Conservation (phyloP, 2,888 invertebrate genomes). For the Hydrotaea diabolus region DNA sequence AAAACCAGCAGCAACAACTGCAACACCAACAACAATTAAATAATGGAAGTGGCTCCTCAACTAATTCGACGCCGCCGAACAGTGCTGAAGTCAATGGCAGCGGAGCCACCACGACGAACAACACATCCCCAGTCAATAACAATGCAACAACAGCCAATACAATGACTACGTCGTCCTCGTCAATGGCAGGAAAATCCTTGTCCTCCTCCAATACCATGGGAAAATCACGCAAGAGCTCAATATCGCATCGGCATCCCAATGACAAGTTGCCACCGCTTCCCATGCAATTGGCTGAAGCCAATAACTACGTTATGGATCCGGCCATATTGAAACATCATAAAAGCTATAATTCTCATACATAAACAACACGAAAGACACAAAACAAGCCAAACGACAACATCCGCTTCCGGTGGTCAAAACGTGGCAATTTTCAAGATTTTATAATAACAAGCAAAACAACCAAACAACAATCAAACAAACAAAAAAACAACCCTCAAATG, state of each 20-base stretch:
- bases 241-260: slow-evolving; percentile 88
- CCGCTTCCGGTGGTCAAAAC: slow-evolving; percentile 13
- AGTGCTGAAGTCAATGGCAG: slow-evolving; percentile 41
- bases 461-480: slow-evolving; percentile 10
- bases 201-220: slow-evolving; percentile 40
- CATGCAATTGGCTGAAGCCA: slow-evolving; percentile 84
- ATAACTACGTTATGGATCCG: slow-evolving; percentile 85
- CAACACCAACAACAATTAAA: slow-evolving; percentile 1
- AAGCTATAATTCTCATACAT: slow-evolving; percentile 78
- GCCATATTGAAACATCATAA: slow-evolving; percentile 78
- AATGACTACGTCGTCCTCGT: slow-evolving; percentile 68
- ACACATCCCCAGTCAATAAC: slow-evolving; percentile 16
- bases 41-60: slow-evolving; percentile 36
- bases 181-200: slow-evolving; percentile 51
- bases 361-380: slow-evolving; percentile 42
- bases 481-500: slow-evolving; percentile 50
- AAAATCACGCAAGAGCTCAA: slow-evolving; percentile 82
- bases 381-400: slow-evolving; percentile 20
- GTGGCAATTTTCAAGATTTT: slow-evolving; percentile 28
- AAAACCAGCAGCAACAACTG: slow-evolving; percentile 21
- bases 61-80: slow-evolving; percentile 48
- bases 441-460: slow-evolving; percentile 26
- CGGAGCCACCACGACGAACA: slow-evolving; percentile 27
- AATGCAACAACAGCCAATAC: slow-evolving; percentile 61
- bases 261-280: slow-evolving; percentile 88